Conservation (phyloP, 2,797 vertebrate species). For the Cryptoprocta ferox region DNA sequence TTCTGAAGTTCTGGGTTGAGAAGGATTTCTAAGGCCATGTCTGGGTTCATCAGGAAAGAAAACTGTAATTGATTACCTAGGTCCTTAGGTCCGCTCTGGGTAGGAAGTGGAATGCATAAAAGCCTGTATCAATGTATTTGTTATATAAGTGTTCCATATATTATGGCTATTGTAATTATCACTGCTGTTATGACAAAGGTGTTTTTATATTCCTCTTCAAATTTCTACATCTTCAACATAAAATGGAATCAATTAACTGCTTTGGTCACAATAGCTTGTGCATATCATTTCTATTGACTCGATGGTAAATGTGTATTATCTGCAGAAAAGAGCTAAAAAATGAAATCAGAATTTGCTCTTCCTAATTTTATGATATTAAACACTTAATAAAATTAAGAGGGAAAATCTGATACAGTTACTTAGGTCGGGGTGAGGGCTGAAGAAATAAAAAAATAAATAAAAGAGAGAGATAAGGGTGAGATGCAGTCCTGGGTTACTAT, state of each 20-base stretch:
- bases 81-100: background rate
- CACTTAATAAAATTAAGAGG: background rate
- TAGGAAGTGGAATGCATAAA: background rate
- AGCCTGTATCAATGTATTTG: constrained; percentile 5
- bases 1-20: constrained; percentile 46
- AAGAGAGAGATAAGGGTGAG: background rate
- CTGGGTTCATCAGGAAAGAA: background rate
- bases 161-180: background rate
- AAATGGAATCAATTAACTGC: constrained; percentile 32
- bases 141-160: background rate
- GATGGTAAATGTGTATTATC: background rate
- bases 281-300: constrained; percentile 49
- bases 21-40: background rate
- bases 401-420: background rate
- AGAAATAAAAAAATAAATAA: background rate
- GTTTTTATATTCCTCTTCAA: background rate
- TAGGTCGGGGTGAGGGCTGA: background rate
- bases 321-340: constrained; percentile 4
- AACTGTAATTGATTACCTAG: background rate
- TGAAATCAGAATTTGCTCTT: constrained; percentile 35
- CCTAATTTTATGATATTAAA: constrained; percentile 28
- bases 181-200: background rate
- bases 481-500: background rate
- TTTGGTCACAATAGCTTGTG: background rate
- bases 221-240: constrained; percentile 32